These are phyloP conservation scores for Eulithis testata DNA, from an alignment of 2,888 invertebrate genomes.

Conservation along the genomic window DNA sequence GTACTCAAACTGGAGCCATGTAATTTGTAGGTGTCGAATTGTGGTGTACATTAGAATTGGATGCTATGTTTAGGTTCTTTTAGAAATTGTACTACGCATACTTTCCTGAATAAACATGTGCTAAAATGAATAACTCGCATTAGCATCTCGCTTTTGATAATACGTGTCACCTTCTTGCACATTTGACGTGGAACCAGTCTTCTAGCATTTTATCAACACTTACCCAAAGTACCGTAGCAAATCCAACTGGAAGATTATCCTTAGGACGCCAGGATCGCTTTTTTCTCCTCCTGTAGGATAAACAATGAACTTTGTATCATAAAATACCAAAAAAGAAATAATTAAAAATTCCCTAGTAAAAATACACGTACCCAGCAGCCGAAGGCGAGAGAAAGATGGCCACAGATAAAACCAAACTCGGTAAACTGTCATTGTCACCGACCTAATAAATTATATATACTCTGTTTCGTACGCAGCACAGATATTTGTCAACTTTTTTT, in stretches of 20 bases:
- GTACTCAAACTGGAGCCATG: not conserved
- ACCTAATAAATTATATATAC: too few relatives aligned
- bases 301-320: conserved; percentile 55
- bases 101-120: conserved; percentile 31
- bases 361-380: conserved; percentile 78
- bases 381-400: conserved; percentile 74
- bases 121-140: conserved; percentile 43
- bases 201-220: conserved; percentile 66
- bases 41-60: not conserved
- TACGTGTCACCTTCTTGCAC: conserved; percentile 84
- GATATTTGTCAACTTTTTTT: too few relatives aligned
- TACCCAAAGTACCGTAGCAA: conserved; percentile 81
- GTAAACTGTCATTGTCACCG: too few relatives aligned
- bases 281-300: conserved; percentile 70
- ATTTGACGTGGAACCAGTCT: conserved; percentile 82
- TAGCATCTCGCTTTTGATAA: conserved; percentile 73
- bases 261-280: conserved; percentile 76
- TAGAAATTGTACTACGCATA: conserved; percentile 1
- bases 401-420: conserved; percentile 39
- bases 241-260: conserved; percentile 76
- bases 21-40: not conserved
- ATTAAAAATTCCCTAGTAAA: conserved; percentile 39
- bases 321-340: conserved; percentile 52
- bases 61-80: not conserved
- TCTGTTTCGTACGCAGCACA: too few relatives aligned